phyloP scores from a whole-genome alignment of 2,888 invertebrate genomes.

The Nematopogon swammerdamellus region DNA sequence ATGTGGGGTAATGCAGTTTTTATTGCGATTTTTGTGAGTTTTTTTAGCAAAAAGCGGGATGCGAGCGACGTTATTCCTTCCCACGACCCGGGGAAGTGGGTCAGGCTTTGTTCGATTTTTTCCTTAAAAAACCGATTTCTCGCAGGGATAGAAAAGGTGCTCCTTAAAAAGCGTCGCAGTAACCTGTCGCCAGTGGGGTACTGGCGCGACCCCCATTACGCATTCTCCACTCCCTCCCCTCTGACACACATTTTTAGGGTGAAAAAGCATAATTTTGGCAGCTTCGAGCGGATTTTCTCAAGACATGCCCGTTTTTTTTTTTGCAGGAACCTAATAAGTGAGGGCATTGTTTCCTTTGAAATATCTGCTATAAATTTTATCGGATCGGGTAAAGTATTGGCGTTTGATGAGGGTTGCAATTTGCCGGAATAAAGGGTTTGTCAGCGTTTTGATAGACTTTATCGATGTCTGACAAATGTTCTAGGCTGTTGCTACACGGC shows the following conservation, averaged over 20 bases:
- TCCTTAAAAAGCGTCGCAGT: constrained; percentile 12
- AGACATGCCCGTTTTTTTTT: constrained; percentile 31
- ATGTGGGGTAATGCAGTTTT: constrained; percentile 56
- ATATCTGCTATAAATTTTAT: background rate
- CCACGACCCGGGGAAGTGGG: constrained; percentile 53
- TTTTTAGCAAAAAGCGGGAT: constrained; percentile 22
- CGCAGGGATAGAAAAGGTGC: constrained; percentile 17
- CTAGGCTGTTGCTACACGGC: background rate
- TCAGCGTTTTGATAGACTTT: background rate
- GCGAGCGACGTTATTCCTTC: constrained; percentile 46
- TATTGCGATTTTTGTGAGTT: constrained; percentile 33
- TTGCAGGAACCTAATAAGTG: constrained; percentile 11
- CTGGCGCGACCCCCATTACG: constrained; percentile 20
- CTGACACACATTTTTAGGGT: constrained; percentile 50
- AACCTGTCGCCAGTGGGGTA: constrained; percentile 7
- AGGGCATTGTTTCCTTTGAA: background rate
- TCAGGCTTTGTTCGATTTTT: constrained; percentile 50
- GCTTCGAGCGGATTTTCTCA: constrained; percentile 48
- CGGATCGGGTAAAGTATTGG: background rate
- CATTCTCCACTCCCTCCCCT: constrained; percentile 21
- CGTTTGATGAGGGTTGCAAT: constrained; percentile 10
- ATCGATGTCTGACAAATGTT: background rate
- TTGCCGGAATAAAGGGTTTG: constrained; percentile 14
- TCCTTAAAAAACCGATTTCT: constrained; percentile 48
- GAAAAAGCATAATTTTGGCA: constrained; percentile 48